Conservation (phyloP, 2,113 vertebrate species). For the Nyctereutes procyonoides region DNA sequence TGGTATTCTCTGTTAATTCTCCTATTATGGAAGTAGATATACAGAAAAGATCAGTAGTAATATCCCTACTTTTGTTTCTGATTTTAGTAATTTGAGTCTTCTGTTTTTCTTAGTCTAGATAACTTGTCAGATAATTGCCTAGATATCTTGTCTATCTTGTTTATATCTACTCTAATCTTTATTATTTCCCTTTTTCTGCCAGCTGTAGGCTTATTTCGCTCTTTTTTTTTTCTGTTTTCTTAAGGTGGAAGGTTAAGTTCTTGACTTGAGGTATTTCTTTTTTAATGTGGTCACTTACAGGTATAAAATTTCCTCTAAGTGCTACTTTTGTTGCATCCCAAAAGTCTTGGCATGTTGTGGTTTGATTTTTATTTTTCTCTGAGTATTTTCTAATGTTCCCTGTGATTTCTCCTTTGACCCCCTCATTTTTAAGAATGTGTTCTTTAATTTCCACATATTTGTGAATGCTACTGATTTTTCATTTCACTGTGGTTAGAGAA, state of each 20-base stretch:
- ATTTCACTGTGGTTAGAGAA: neutral
- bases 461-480: neutral
- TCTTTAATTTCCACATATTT: neutral
- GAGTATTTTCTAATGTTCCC: neutral
- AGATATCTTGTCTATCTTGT: neutral
- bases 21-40: neutral
- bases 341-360: neutral
- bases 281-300: neutral
- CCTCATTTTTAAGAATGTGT: neutral
- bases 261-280: neutral
- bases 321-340: neutral
- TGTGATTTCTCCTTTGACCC: neutral
- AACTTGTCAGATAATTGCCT: neutral
- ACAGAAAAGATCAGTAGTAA: neutral
- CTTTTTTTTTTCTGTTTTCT: neutral
- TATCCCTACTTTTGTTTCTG: neutral
- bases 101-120: neutral
- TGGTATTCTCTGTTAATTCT: neutral
- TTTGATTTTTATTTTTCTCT: neutral
- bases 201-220: neutral
- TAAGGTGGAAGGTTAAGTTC: neutral
- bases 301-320: neutral
- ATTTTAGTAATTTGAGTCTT: neutral
- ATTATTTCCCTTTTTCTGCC: neutral
- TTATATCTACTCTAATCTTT: neutral